These are phyloP conservation scores for Dendrophyllia cribrosa DNA, from an alignment of 64 coral and sea anemone species.

Conservation along the genomic window DNA sequence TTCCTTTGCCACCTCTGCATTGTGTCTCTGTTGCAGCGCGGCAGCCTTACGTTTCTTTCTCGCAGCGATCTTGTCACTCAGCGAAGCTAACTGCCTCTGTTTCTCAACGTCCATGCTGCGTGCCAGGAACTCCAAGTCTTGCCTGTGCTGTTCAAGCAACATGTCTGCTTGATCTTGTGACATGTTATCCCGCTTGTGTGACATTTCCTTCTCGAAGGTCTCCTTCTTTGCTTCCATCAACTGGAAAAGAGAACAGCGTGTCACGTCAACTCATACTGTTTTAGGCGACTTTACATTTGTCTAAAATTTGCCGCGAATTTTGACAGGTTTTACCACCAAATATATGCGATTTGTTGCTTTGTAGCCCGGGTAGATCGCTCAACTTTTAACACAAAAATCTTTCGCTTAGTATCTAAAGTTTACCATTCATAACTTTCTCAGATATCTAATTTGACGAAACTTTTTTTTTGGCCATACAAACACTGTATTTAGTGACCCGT, in stretches of 20 bases:
- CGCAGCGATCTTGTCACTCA: slow-evolving; percentile 87
- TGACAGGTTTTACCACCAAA: too few species aligned
- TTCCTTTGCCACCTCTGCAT: slow-evolving; percentile 87
- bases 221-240: slow-evolving; percentile 88
- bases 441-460: too few species aligned
- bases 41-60: slow-evolving; percentile 80
- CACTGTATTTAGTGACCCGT: too few species aligned
- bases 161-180: slow-evolving; percentile 86
- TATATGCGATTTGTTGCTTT: too few species aligned
- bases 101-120: slow-evolving; percentile 93
- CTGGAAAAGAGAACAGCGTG: slow-evolving; percentile 36
- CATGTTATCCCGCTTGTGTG: slow-evolving; percentile 59
- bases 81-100: slow-evolving; percentile 73
- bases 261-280: too few species aligned
- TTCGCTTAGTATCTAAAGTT: too few species aligned
- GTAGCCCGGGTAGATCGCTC: too few species aligned
- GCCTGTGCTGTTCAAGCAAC: slow-evolving; percentile 86
- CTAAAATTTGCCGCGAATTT: too few species aligned
- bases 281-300: too few species aligned
- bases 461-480: too few species aligned
- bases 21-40: slow-evolving; percentile 67
- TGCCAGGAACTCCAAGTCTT: slow-evolving; percentile 88
- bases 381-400: too few species aligned
- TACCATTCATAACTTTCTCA: too few species aligned
- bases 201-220: slow-evolving; percentile 86